Percentiles rank a stretch among this genome's conserved stretches.
These are phyloP conservation scores for Circaetus gallicus DNA, from an alignment of 2,113 vertebrate genomes.

Conservation along the genomic window DNA sequence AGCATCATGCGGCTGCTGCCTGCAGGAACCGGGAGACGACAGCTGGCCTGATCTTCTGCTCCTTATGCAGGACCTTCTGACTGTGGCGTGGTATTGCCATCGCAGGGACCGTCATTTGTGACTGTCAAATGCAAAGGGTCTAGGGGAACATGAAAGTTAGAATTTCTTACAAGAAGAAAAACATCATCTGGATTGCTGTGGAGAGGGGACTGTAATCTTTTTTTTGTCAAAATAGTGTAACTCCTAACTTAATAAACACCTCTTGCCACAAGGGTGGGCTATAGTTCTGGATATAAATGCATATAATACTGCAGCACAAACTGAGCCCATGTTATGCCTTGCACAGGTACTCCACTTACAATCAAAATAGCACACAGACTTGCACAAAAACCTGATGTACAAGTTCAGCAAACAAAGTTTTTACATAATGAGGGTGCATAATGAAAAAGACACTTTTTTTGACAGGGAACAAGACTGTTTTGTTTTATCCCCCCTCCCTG, in stretches of 20 bases:
- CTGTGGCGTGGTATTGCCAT: not conserved
- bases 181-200: not conserved
- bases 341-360: not conserved
- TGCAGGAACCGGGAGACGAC: not conserved
- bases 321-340: not conserved
- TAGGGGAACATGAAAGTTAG: not conserved
- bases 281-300: not conserved
- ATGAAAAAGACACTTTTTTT: not conserved
- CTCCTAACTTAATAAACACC: not conserved
- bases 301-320: not conserved
- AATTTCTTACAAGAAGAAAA: not conserved
- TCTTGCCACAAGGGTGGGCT: conserved; percentile 11
- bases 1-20: not conserved
- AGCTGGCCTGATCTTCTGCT: not conserved
- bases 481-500: not conserved
- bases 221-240: not conserved
- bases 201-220: not conserved
- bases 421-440: not conserved
- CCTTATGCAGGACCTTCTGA: not conserved
- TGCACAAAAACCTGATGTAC: not conserved
- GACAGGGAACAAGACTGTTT: not conserved
- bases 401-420: not conserved
- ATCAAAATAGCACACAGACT: not conserved
- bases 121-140: not conserved
- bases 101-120: not conserved